Evolutionary conservation across 2,797 vertebrate genomes (phyloP).

Genomic region (Girardinus metallicus): DNA sequence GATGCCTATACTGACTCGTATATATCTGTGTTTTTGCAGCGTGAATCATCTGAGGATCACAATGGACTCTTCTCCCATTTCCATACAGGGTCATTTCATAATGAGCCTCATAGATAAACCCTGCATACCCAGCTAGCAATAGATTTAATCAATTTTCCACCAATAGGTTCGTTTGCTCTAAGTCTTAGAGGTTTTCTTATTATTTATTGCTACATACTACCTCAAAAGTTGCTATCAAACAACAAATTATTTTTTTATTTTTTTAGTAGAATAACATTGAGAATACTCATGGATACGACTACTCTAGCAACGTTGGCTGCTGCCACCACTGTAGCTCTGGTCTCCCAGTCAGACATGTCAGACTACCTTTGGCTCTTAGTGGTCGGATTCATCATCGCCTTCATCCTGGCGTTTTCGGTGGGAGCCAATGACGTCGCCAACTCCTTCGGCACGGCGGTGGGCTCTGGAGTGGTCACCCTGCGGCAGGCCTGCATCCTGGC

Average conservation of each 20-base stretch:
- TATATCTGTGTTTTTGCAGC: conserved; percentile 67
- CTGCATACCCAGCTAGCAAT: conserved; percentile 79
- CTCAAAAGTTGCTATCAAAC: conserved; percentile 60
- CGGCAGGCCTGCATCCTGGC: conserved; percentile 93
- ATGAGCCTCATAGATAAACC: conserved; percentile 68
- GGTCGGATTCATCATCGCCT: conserved; percentile 93
- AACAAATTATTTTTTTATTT: conserved; percentile 20
- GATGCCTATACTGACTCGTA: conserved; percentile 16
- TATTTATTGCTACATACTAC: conserved; percentile 62
- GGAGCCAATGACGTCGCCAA: conserved; percentile 98
- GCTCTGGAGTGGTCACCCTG: conserved; percentile 94
- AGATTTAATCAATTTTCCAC: conserved; percentile 40
- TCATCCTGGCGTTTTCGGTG: conserved; percentile 94
- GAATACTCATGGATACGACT: conserved; percentile 69
- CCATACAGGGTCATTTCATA: conserved; percentile 49
- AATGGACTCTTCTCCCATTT: conserved; percentile 75
- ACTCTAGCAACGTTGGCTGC: conserved; percentile 70
- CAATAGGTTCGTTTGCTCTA: background rate
- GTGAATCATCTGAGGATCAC: conserved; percentile 71
- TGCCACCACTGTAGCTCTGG: conserved; percentile 53
- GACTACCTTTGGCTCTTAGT: conserved; percentile 87
- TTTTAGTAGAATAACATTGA: conserved; percentile 3
- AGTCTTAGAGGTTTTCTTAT: conserved; percentile 34
- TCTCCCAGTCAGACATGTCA: conserved; percentile 67
- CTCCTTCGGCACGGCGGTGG: conserved; percentile 96